Base-by-base conservation (phyloP, 1,140 invertebrate genomes). In the Drosophila sp. region DNA sequence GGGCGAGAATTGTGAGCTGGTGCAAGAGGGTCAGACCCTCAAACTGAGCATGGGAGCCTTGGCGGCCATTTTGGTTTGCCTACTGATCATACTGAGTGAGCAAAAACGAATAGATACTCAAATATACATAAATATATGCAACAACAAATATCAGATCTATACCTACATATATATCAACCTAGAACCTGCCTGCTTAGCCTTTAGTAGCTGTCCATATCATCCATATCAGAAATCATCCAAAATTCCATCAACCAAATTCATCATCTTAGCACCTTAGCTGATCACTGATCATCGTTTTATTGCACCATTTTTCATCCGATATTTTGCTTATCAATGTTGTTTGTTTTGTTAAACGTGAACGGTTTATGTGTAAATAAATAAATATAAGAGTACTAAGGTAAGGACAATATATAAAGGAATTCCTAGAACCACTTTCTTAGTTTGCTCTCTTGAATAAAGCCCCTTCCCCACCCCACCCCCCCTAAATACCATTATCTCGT, bases 31-130 rank as follows among this genome's bases (percentile, higher is more conserved):
- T 71, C 97, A 97, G 93, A 98, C 97, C 56, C 94, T 98, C 67
- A 97, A 97, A 92, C 94, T 98, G 63, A 97, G 97, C 93, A 97
- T 98, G 96, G 97, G 97, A 65, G 98, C 97, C 55, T 93, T 98
- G 72, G 97, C 97, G 54, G 97, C 97, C 72, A 98, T 98, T 91
- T 94, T 98, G 91, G 97, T 98, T 92, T 98, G 97, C 93, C 95
- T 98, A 72, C 94, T 98, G 90, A 97, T 98, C 92, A 98, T 98
- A 92, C 95, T 98, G 91, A 97, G 97, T 98, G 95, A 97, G 96
- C 93, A 70, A 70, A 40, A 69, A 56, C 41, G 57, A 35, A 29
- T 57, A 7, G 44, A 57, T 30, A 33, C 25, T 30, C 29, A 60
- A 61, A 30, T 27, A 27, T 44, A 41, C 3, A 62, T 41, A 40